A percentile compares a stretch with the other conserved stretches of the same genome.
phyloP scores from a whole-genome alignment of 1,140 invertebrate genomes.

The Halotydeus destructor region DNA sequence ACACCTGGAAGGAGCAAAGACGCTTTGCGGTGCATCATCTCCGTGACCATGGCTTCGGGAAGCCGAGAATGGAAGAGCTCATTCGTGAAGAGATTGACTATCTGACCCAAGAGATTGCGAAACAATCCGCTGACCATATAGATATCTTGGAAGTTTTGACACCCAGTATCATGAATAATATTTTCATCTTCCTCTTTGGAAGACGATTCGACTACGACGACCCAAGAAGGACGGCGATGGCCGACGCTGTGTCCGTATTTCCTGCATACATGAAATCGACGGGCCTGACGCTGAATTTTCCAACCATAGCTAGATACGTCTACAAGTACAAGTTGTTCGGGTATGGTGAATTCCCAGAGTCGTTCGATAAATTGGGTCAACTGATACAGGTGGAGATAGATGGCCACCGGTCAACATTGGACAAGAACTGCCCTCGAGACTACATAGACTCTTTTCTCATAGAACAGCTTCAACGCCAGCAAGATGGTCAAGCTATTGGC shows the following conservation, averaged over 20 bases:
- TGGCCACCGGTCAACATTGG: no score
- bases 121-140: background rate
- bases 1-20: slow-evolving; percentile 47
- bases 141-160: background rate
- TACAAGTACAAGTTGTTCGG: no score
- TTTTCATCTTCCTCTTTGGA: slow-evolving; percentile 15
- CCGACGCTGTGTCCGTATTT: slow-evolving; percentile 3
- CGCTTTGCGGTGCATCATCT: slow-evolving; percentile 46
- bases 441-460: slow-evolving; percentile 70
- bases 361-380: no score
- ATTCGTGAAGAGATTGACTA: slow-evolving; percentile 35
- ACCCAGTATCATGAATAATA: slow-evolving; percentile 14
- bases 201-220: slow-evolving; percentile 14
- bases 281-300: background rate
- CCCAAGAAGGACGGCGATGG: slow-evolving; percentile 6
- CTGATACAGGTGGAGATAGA: no score
- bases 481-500: no score
- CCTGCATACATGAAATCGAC: background rate
- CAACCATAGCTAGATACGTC: background rate
- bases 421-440: slow-evolving; percentile 38
- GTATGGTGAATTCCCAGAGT: no score
- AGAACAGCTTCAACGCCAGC: no score
- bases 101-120: background rate
- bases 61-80: slow-evolving; percentile 42
- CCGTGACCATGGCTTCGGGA: slow-evolving; percentile 47